Conservation (phyloP, 2,797 vertebrate species). For the Yasuhikotakia modesta region DNA sequence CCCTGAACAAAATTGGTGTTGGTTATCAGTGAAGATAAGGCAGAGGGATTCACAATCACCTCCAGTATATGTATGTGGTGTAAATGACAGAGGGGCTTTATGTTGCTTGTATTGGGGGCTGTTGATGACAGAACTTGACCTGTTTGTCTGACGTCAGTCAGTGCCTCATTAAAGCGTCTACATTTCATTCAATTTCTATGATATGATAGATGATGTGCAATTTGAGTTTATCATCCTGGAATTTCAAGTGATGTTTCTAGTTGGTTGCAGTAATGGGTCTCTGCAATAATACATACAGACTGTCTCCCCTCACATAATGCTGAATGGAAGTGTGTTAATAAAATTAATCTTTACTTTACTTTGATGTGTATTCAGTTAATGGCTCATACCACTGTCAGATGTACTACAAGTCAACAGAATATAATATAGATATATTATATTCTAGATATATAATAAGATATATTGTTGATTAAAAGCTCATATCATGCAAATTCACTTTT, state of each 20-base stretch:
- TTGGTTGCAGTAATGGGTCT: neutral
- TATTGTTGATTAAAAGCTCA: too few relatives aligned
- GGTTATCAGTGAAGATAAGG: neutral
- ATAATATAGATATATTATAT: neutral
- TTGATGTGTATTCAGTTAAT: neutral
- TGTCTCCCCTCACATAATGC: neutral
- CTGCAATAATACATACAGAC: neutral
- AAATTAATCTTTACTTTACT: neutral
- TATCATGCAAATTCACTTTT: too few relatives aligned
- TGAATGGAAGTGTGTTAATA: neutral
- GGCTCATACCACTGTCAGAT: neutral
- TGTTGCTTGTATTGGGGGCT: neutral
- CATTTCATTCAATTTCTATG: neutral
- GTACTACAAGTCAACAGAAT: neutral
- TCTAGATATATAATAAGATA: too few relatives aligned
- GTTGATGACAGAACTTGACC: neutral
- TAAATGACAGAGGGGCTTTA: constrained; percentile 29
- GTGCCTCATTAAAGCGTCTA: neutral
- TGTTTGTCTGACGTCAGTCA: neutral
- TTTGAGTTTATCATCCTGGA: neutral
- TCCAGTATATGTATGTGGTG: constrained; percentile 6
- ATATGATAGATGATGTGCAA: neutral
- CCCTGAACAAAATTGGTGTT: neutral
- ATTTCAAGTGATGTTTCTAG: neutral
- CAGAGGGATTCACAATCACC: neutral